Evolutionary conservation across 2,888 invertebrate species (phyloP), one percentile per base, ranked within the genome.

Genomic region (Apodemia duryi): DNA sequence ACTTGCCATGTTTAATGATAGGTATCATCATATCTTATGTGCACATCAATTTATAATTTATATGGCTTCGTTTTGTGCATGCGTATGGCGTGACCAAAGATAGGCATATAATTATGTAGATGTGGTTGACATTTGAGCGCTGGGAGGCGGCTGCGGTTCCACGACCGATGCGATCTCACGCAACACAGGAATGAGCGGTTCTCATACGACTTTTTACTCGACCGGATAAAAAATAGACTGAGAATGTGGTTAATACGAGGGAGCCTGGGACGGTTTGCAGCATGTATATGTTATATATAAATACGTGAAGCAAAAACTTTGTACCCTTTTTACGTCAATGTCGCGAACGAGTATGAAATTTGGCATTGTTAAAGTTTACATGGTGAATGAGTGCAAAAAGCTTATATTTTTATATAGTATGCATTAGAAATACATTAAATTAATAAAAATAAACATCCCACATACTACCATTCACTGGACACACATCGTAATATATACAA

Each of bases 101-200:
- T 80, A 82, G 79, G 77, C 71, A 73, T 81, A 78, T 76, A 82
- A 82, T 85, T 83, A 83, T 78, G 75, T 77, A 77, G 78, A 81
- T 77, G 84, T 77, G 84, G 86, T 85, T 88, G 88, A 84, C 83
- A 88, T 82, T 77, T 73, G 85, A 90, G 85, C 83, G 78, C 66
- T 69, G 72, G 77, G 76, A 77, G 66, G 71, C 68, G 75, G 75
- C 72, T 73, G 76, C 73, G 74, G 80, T 69, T 61, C 70, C 66
- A 80, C 79, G 80, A 76, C 81, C 79, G 77, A 78, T 74, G 74
- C 74, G 76, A 77, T 85, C 85, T 79, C 84, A 83, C 83, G 84
- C 77, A 74, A 75, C 75, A 75, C 79, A 81, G 88, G 86, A 88
- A 86, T 80, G 83, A 86, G 87, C 75, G 85, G 86, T 73, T 72